Conservation (phyloP, 2,797 vertebrate species). For the Sparus aurata region DNA sequence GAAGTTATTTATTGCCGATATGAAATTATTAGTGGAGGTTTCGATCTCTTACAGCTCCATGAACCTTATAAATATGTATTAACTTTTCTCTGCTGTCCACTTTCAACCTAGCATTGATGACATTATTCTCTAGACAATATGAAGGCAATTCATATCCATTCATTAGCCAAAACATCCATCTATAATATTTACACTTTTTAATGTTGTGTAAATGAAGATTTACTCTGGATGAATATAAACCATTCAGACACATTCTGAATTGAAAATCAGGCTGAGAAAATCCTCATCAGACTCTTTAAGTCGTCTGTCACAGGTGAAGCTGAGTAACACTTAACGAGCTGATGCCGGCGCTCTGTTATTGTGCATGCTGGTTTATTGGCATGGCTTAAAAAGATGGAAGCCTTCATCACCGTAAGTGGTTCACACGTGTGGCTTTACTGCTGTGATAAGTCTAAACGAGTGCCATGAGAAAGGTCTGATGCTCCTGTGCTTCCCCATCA, state of each 20-base stretch:
- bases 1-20: background rate
- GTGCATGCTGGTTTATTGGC: slow-evolving; percentile 8
- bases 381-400: slow-evolving; percentile 7
- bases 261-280: background rate
- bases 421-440: background rate
- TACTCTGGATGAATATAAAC: background rate
- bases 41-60: background rate
- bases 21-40: background rate
- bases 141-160: background rate
- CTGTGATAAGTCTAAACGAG: background rate
- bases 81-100: background rate
- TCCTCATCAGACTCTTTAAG: slow-evolving; percentile 1
- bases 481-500: background rate
- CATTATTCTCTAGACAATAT: background rate
- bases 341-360: background rate
- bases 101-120: background rate
- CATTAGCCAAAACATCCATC: background rate
- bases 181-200: background rate
- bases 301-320: background rate
- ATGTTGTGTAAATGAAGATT: background rate
- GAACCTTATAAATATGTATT: background rate
- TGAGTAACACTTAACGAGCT: background rate
- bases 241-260: slow-evolving; percentile 2
- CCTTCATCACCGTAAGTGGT: background rate
- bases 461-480: background rate